A percentile compares a stretch with the other conserved stretches of the same genome.
These are phyloP conservation scores for Hemibagrus wyckioides DNA, from an alignment of 2,113 vertebrate species.

Conservation along the genomic window DNA sequence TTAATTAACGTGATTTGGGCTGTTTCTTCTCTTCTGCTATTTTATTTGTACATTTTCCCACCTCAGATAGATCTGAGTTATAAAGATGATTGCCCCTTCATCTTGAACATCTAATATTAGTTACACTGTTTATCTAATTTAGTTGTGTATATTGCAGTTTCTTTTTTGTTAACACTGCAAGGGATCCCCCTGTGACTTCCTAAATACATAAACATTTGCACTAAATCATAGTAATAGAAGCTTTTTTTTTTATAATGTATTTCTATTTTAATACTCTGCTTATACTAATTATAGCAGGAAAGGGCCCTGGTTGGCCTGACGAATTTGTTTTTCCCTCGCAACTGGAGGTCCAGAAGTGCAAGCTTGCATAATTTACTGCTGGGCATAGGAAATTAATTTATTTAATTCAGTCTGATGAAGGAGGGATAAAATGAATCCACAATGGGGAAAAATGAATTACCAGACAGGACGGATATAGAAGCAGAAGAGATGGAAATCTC, in stretches of 20 bases:
- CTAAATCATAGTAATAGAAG: background rate
- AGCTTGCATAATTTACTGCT: background rate
- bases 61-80: background rate
- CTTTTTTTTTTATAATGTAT: background rate
- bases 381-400: background rate
- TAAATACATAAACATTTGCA: background rate
- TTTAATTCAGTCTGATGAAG: background rate
- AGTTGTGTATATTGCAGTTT: background rate
- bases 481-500: background rate
- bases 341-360: background rate
- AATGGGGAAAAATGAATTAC: background rate
- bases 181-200: background rate
- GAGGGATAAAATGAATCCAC: background rate
- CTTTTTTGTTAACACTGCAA: background rate
- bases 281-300: background rate
- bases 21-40: background rate
- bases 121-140: background rate
- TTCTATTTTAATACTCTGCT: background rate
- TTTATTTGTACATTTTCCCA: background rate
- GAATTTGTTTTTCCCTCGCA: background rate
- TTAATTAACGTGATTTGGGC: background rate
- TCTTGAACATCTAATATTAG: background rate
- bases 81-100: background rate
- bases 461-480: background rate
- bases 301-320: background rate